These are phyloP conservation scores for Hyperopisus bebe DNA, from an alignment of 2,113 vertebrate species.

Conservation along the genomic window DNA sequence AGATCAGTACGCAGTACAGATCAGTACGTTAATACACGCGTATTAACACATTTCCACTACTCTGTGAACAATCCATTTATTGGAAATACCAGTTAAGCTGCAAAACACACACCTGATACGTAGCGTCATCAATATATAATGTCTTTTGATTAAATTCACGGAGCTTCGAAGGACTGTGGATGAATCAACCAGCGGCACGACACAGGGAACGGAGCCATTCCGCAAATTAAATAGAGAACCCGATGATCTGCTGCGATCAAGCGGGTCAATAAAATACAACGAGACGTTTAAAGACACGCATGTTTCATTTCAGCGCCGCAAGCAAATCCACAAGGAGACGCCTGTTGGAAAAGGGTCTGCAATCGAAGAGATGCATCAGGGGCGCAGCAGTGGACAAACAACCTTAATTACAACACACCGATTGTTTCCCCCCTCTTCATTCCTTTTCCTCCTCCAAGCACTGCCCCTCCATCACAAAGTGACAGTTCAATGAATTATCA, in stretches of 20 bases:
- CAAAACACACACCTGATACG: neutral
- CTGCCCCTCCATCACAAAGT: neutral
- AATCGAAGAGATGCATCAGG: neutral
- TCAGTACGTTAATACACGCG: neutral
- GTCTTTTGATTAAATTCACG: constrained; percentile 4
- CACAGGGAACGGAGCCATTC: neutral
- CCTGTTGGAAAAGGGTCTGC: neutral
- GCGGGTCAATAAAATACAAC: neutral
- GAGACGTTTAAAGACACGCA: neutral
- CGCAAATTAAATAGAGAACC: neutral
- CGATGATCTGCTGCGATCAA: neutral
- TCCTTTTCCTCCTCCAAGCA: neutral
- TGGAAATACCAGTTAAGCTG: neutral
- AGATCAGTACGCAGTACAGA: neutral
- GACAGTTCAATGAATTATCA: neutral
- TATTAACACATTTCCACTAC: neutral
- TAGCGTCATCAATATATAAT: neutral
- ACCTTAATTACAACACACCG: constrained; percentile 12
- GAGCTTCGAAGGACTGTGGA: neutral
- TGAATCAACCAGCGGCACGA: neutral
- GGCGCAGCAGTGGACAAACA: neutral
- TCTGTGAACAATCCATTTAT: neutral
- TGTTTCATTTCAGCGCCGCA: neutral
- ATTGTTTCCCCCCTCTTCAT: neutral
- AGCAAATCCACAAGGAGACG: neutral